Base-by-base conservation (phyloP, 2,888 invertebrate genomes). In the Zelleria hepariella region DNA sequence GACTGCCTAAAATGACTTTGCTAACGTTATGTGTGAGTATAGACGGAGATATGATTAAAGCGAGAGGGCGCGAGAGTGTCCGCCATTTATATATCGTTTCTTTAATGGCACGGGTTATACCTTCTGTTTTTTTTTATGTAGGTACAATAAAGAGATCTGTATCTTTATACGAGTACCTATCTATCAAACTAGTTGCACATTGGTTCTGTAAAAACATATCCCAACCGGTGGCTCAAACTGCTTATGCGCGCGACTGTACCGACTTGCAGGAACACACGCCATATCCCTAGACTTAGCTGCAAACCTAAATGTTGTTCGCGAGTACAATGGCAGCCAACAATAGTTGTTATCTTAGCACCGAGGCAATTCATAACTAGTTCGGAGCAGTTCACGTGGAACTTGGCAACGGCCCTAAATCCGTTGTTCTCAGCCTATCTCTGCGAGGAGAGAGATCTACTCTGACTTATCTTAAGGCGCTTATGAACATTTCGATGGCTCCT, bases 271-370 rank as follows among this genome's bases (percentile, higher is more conserved):
- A 7, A 42, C 32, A 42, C 32, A 42, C 32, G 32, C 32, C 15
- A 42, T 42, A 42, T 42, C 32, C 32, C 15, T 42, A 42, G 32
- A 42, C 32, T 42, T 42, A 42, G 32, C 32, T 15, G 15, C 32
- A 15, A 42, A 42, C 15, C 32, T 15, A 42, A 42, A 23, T 51
- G 51, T 51, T 23, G 51, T 20, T 23, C 32, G 18, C 32, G 23
- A 56, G 21, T 32, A 57, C 57, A 57, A 57, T 48, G 26, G 57
- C 32, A 23, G 56, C 47, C 26, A 53, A 73, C 67, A 73, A 70
- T 68, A 65, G 67, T 67, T 70, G 71, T 71, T 73, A 71, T 58
- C 58, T 58, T 18, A 58, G 53, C 27, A 23, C 48, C 5, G 52
- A 53, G 42, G 26, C 58, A 53, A 58, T 62, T 64, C 63, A 61